phyloP scores from a whole-genome alignment of 2,797 vertebrate genomes.

The Arremon aurantiirostris region DNA sequence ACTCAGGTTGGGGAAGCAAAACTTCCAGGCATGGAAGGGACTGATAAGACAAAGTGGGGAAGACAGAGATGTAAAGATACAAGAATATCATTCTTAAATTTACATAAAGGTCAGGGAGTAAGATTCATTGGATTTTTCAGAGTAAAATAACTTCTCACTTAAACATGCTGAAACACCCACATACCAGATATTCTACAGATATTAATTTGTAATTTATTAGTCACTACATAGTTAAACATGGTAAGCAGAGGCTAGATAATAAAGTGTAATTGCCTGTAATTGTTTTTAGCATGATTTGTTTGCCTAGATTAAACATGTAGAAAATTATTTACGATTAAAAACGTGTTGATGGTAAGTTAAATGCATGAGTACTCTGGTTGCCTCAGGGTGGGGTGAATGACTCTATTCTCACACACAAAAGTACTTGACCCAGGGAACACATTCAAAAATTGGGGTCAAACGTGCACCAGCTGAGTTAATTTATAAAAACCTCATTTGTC shows the following conservation, averaged over 20 bases:
- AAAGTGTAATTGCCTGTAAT: background rate
- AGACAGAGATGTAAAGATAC: background rate
- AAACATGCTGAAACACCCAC: background rate
- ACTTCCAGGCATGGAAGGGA: background rate
- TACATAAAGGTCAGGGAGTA: background rate
- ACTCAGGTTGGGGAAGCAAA: background rate
- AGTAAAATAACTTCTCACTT: background rate
- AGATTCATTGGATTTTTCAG: background rate
- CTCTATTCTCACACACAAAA: constrained; percentile 16
- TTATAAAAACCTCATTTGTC: constrained; percentile 49
- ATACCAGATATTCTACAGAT: background rate
- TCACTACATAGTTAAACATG: background rate
- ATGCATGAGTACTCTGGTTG: background rate
- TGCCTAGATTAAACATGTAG: background rate
- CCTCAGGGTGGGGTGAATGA: constrained; percentile 16
- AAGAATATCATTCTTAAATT: background rate
- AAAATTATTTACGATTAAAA: constrained; percentile 21
- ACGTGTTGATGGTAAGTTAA: constrained; percentile 5
- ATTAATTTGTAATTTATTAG: background rate
- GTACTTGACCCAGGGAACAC: constrained; percentile 38
- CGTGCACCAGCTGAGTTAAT: constrained; percentile 56
- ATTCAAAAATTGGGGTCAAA: constrained; percentile 64
- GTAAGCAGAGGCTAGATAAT: background rate
- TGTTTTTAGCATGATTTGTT: background rate
- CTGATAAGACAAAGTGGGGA: background rate